Percentiles rank a stretch among this genome's conserved stretches.
Evolutionary conservation across 2,797 vertebrate genomes (phyloP).

Genomic region (Nyctalus aviator): DNA sequence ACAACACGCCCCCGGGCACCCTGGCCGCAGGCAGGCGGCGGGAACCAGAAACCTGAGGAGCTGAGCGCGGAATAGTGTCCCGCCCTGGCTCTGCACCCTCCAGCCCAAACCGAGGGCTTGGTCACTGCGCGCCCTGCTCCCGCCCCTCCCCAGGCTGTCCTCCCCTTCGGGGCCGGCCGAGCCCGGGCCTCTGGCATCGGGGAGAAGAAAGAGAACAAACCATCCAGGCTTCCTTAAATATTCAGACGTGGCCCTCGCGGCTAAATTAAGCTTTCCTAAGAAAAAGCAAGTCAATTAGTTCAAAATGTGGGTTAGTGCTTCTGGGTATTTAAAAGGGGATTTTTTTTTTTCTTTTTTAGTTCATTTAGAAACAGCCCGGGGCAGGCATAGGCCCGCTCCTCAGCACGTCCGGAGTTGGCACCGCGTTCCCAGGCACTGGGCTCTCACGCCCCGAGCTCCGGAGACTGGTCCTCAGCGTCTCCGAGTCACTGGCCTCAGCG

Average conservation of each 20-base stretch:
- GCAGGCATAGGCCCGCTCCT: constrained; percentile 65
- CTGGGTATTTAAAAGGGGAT: constrained; percentile 83
- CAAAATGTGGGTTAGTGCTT: constrained; percentile 86
- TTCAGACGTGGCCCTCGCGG: constrained; percentile 77
- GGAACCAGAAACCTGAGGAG: not conserved
- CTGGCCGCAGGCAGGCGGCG: not conserved
- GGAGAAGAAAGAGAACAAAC: constrained; percentile 78
- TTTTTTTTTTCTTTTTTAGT: constrained; percentile 81
- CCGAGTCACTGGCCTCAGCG: not conserved
- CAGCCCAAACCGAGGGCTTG: not conserved
- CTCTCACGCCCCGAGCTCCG: constrained; percentile 56
- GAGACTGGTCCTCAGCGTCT: constrained; percentile 56
- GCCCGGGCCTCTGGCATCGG: constrained; percentile 54
- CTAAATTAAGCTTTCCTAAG: constrained; percentile 83
- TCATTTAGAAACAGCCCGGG: constrained; percentile 82
- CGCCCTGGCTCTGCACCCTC: not conserved
- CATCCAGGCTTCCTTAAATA: constrained; percentile 78
- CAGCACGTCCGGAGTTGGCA: not conserved
- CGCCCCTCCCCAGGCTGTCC: not conserved
- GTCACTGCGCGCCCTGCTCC: not conserved
- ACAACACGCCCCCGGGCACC: not conserved
- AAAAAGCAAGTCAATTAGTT: constrained; percentile 86
- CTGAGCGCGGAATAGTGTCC: not conserved
- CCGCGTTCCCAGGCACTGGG: not conserved
- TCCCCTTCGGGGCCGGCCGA: not conserved